Percentiles rank a stretch among this genome's conserved stretches.
phyloP scores from a whole-genome alignment of 2,888 invertebrate species.

The Strigamia crassipes region DNA sequence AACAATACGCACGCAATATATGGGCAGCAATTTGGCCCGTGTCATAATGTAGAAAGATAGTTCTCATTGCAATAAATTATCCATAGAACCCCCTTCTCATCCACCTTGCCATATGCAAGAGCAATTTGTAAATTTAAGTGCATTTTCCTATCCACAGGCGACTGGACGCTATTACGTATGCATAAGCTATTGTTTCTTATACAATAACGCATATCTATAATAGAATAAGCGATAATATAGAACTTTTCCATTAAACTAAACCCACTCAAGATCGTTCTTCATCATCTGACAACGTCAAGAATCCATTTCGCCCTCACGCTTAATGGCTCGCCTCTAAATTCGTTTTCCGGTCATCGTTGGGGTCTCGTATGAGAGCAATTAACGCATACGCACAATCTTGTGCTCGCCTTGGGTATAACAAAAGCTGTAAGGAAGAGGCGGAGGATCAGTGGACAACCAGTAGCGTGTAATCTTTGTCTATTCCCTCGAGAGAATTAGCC shows the following conservation, averaged over 20 bases:
- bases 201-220: neutral
- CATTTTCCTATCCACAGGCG: constrained; percentile 13
- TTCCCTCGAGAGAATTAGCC: constrained; percentile 25
- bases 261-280: neutral
- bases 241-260: neutral
- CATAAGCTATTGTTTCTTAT: neutral
- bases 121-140: constrained; percentile 38
- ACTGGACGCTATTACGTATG: neutral
- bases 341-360: constrained; percentile 22
- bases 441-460: constrained; percentile 34
- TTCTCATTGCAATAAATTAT: constrained; percentile 35
- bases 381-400: constrained; percentile 12
- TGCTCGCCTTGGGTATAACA: constrained; percentile 5
- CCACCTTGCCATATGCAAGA: neutral
- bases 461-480: constrained; percentile 31
- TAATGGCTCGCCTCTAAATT: constrained; percentile 8
- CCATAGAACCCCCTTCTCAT: neutral
- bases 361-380: constrained; percentile 40
- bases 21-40: constrained; percentile 40
- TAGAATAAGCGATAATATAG: neutral
- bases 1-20: constrained; percentile 24
- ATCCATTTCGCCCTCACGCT: neutral
- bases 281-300: neutral
- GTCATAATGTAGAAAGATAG: constrained; percentile 38
- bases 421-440: constrained; percentile 4